phyloP scores from a whole-genome alignment of 2,888 invertebrate genomes.

The Ditula angustiorana region DNA sequence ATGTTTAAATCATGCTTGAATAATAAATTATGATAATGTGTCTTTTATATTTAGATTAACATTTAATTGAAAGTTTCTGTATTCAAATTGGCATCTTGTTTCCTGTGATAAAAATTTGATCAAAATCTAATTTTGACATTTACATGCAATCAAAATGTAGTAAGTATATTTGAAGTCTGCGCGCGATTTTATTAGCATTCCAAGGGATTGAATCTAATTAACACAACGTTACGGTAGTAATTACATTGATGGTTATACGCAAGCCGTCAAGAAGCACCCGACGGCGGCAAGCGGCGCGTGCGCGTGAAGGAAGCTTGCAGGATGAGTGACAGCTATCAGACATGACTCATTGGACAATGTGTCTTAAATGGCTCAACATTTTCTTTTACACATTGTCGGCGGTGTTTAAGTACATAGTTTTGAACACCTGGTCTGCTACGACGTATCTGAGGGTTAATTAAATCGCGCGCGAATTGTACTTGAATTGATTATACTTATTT shows the following conservation, averaged over 20 bases:
- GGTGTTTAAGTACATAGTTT: too few species aligned
- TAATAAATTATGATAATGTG: slow-evolving; percentile 21
- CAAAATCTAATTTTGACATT: slow-evolving; percentile 66
- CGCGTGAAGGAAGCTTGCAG: too few species aligned
- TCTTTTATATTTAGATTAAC: slow-evolving; percentile 9
- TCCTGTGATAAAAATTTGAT: slow-evolving; percentile 71
- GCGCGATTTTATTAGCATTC: not conserved
- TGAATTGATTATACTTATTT: slow-evolving; percentile 18
- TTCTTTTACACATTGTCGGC: too few species aligned
- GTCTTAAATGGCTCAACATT: too few species aligned
- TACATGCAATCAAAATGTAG: slow-evolving; percentile 27
- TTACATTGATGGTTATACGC: too few species aligned
- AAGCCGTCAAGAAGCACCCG: not conserved
- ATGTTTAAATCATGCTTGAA: slow-evolving; percentile 4
- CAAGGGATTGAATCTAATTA: too few species aligned
- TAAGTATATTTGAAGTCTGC: not conserved
- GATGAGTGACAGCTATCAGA: too few species aligned
- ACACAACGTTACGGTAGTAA: too few species aligned
- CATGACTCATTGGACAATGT: too few species aligned
- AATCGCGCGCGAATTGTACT: slow-evolving; percentile 7
- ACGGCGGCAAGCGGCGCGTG: too few species aligned
- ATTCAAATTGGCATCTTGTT: slow-evolving; percentile 56
- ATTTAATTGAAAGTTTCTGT: slow-evolving; percentile 8
- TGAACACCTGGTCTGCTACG: too few species aligned
- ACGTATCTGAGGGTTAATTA: too few species aligned